Conservation (phyloP, 2,113 vertebrate genomes). For the Symphodus melops region DNA sequence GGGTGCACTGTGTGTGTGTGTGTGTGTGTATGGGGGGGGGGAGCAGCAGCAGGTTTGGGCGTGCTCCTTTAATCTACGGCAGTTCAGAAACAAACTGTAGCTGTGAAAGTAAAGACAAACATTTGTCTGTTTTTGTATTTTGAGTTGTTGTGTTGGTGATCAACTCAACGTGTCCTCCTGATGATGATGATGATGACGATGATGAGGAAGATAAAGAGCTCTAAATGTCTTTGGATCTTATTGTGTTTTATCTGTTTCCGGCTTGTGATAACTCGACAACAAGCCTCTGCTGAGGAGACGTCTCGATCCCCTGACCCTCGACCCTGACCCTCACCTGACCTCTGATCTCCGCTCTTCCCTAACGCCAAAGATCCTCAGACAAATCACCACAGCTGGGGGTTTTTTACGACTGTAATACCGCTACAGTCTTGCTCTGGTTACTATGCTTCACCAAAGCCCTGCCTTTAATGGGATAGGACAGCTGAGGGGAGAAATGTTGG, state of each 20-base stretch:
- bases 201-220: neutral
- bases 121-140: neutral
- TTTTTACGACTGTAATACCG: neutral
- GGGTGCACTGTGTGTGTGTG: neutral
- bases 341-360: conserved; percentile 5
- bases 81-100: neutral
- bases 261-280: neutral
- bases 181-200: too few relatives aligned
- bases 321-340: conserved; percentile 27
- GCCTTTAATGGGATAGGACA: too few relatives aligned
- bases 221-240: neutral
- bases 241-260: neutral
- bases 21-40: neutral
- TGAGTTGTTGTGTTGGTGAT: neutral
- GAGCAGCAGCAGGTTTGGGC: conserved; percentile 25
- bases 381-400: neutral
- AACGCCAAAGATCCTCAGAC: neutral
- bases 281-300: conserved; percentile 9
- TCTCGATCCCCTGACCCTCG: neutral
- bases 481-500: too few relatives aligned
- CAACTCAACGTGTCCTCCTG: neutral
- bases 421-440: conserved; percentile 15
- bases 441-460: neutral
- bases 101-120: neutral
- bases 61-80: neutral